Percentiles rank a stretch among this genome's conserved stretches.
These are phyloP conservation scores for Hermatobates lingyangjiaoensis DNA, from an alignment of 1,140 invertebrate genomes.

Conservation along the genomic window DNA sequence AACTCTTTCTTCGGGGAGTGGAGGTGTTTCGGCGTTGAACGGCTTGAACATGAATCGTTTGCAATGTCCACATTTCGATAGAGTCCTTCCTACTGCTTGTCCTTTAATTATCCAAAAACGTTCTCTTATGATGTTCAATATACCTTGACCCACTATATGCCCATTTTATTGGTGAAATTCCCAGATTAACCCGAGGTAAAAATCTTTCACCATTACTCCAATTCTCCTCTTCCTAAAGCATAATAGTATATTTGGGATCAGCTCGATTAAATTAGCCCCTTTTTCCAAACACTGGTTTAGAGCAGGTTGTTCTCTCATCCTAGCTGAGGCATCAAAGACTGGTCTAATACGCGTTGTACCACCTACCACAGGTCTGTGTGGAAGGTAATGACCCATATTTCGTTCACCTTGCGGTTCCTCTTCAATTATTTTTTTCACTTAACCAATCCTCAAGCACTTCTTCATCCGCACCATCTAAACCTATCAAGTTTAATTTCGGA, in stretches of 20 bases:
- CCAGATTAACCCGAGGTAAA: constrained; percentile 5
- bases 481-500: too few relatives aligned
- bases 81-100: neutral
- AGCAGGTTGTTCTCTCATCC: constrained; percentile 15
- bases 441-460: constrained; percentile 20
- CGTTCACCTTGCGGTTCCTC: constrained; percentile 15
- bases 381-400: constrained; percentile 16
- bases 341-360: constrained; percentile 18
- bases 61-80: too few relatives aligned
- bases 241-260: constrained; percentile 22
- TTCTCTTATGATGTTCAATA: neutral
- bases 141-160: neutral
- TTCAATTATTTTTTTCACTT: constrained; percentile 19
- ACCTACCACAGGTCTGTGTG: constrained; percentile 20
- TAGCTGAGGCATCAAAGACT: constrained; percentile 21
- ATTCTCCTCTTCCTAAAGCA: constrained; percentile 21
- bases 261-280: constrained; percentile 24
- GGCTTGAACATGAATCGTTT: too few relatives aligned
- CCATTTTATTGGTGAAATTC: neutral
- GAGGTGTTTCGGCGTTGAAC: too few relatives aligned
- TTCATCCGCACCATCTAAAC: constrained; percentile 20
- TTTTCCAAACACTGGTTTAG: constrained; percentile 22
- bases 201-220: constrained; percentile 16
- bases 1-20: neutral
- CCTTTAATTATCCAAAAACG: neutral